A percentile compares a stretch with the other conserved stretches of the same genome.
phyloP scores from a whole-genome alignment of 2,113 vertebrate species.

The Leuciscus idus region DNA sequence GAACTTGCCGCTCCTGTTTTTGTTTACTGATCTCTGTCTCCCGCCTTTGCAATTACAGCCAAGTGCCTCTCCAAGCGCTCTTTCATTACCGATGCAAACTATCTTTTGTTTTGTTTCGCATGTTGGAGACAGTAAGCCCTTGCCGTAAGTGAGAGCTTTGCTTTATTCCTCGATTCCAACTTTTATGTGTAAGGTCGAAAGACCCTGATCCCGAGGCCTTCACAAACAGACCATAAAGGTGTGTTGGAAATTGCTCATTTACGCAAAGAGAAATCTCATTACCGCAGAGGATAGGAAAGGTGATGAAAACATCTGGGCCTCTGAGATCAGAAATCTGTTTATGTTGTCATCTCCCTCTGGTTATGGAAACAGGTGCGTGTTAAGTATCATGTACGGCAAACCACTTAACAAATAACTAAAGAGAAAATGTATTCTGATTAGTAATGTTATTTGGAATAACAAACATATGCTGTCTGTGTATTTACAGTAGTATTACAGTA shows the following conservation, averaged over 20 bases:
- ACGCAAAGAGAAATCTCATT: slow-evolving; percentile 49
- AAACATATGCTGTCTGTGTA: background rate
- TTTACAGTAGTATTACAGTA: no score
- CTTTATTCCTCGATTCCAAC: background rate
- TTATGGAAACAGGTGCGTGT: background rate
- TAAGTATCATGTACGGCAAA: background rate
- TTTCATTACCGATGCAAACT: slow-evolving; percentile 67
- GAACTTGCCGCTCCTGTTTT: slow-evolving; percentile 23
- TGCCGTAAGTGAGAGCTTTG: slow-evolving; percentile 22
- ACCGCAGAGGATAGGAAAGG: slow-evolving; percentile 16
- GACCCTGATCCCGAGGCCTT: background rate
- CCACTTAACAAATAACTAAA: background rate
- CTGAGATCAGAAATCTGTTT: slow-evolving; percentile 6
- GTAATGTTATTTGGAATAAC: slow-evolving; percentile 5
- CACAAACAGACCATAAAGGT: slow-evolving; percentile 37
- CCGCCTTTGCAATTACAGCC: slow-evolving; percentile 50
- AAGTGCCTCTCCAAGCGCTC: slow-evolving; percentile 56
- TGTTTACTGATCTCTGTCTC: slow-evolving; percentile 44
- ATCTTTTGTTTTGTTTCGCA: slow-evolving; percentile 34
- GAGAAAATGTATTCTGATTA: background rate
- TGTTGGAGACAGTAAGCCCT: slow-evolving; percentile 41
- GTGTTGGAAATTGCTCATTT: slow-evolving; percentile 54
- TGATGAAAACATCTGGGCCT: slow-evolving; percentile 20
- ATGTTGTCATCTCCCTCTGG: background rate
- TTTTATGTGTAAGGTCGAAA: background rate